Base-by-base conservation (phyloP, 1,140 invertebrate genomes). In the Druon quercuslanigerum region DNA sequence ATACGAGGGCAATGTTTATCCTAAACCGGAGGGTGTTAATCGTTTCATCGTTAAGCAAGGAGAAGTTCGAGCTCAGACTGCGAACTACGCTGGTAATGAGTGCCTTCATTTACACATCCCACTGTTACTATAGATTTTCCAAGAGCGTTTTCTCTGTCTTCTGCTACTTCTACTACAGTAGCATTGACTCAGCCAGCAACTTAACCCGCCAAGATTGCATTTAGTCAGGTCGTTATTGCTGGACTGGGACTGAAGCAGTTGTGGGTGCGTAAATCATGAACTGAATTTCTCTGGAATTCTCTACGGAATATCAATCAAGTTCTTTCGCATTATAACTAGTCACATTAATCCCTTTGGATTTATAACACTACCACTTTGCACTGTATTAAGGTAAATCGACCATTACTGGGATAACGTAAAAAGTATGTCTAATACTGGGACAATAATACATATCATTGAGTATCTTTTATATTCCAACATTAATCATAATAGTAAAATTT, bases 181-280 rank as follows among this genome's bases (percentile, higher is more conserved):
- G 9, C 40, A 46, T 46, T 46, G 40, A 46, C 40, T 46, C 40
- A 9, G 40, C 1, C 6, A 46, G 40, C 40, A 46, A 9, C 40
- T 46, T 46, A 46, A 46, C 8, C 40, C 40, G 40, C 7, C 40
- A 46, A 46, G 40, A 46, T 46, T 46, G 40, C 40, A 46, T 46
- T 46, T 46, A 46, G 40, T 46, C 40, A 46, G 40, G 40, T 46
- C 40, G 40, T 46, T 46, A 46, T 46, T 46, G 40, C 57, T 66
- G 12, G 25, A 66, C 57, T 40, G 25, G 14, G 60, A 66, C 60
- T 40, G 33, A 66, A 66, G 40, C 60, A 66, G 25, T 66, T 66
- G 9, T 66, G 60, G 60, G 25, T 66, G 33, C 60, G 60, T 66
- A 12, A 66, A 66, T 66, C 60, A 66, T 66, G 25, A 14, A 66